Conservation (phyloP, 2,113 vertebrate genomes). For the Phaethornis superciliosus region DNA sequence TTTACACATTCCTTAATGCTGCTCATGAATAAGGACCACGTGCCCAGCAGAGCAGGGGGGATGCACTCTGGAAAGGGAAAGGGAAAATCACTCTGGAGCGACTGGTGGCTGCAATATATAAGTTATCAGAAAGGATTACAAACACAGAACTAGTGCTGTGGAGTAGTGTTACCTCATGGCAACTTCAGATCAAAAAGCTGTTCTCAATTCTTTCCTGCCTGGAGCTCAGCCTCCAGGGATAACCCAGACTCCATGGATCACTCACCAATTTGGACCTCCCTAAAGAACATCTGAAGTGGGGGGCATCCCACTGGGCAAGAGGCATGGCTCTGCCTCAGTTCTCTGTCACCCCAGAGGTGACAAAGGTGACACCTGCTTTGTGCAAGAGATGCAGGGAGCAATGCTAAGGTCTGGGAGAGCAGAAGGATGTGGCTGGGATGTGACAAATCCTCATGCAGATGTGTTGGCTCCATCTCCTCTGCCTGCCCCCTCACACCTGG, state of each 20-base stretch:
- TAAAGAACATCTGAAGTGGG: neutral
- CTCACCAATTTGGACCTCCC: neutral
- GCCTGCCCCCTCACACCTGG: fast-evolving
- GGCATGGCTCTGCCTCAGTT: neutral
- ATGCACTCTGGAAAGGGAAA: neutral
- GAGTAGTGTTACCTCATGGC: neutral
- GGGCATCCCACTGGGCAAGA: neutral
- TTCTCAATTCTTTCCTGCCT: neutral
- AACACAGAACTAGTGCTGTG: neutral
- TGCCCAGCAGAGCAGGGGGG: neutral
- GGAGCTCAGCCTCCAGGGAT: neutral
- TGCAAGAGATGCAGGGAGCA: neutral
- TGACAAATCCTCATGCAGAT: neutral
- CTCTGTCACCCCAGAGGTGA: neutral
- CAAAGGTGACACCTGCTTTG: neutral
- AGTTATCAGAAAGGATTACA: neutral
- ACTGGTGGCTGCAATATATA: neutral
- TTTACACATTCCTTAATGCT: neutral
- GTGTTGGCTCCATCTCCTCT: neutral
- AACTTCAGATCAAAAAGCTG: neutral
- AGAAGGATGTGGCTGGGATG: neutral
- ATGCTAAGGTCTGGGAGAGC: fast-evolving
- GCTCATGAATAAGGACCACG: neutral
- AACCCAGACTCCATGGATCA: neutral
- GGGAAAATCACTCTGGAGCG: neutral